Evolutionary conservation across 2,113 vertebrate species (phyloP), one percentile per base, ranked within the genome.

Genomic region (Melanocharis versteri): DNA sequence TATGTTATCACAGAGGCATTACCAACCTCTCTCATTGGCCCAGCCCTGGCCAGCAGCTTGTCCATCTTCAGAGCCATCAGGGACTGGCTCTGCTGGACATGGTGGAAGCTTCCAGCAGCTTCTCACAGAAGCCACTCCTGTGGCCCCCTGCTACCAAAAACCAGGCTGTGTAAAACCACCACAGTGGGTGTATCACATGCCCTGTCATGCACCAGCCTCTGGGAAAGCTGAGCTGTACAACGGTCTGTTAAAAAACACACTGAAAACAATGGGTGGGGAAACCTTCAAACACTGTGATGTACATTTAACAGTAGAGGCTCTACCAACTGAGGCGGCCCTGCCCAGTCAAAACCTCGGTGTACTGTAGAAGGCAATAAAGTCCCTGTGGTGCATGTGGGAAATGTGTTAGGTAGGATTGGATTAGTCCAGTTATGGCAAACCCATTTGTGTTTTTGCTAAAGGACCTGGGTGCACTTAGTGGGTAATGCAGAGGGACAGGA

Each of bases 1-100:
- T 16, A 40, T 1, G 1, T 21, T 15, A 50, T 33, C 73, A 61
- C 73, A 77, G n/a, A 77, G 35, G 3, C 2, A 0, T 61, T 33
- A 61, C 22, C 28, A 77, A 1, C 45, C 22, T 26, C 27, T 18
- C 42, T 75, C 33, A 18, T 1, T 30, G 9, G 4, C 44, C 12
- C 56, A 48, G 9, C 4, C 39, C 26, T 76, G 27, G n/a, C 56
- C 44, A 60, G 44, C n/a, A 24, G 20, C 12, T 9, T 11, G 3
- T 21, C 35, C 57, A 39, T 9, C 44, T 48, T 48, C 28, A 48
- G 16, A 39, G 28, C 22, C 10, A n/a, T 27, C 17, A n/a, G 22
- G 35, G 10, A 33, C 6, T 27, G 35, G 57, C 35, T 50, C 22
- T 40, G 35, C 35, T 1, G 2, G 44, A 48, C 21, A 24, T 19